Conservation (phyloP, 2,888 invertebrate genomes). For the Sycophila texana region DNA sequence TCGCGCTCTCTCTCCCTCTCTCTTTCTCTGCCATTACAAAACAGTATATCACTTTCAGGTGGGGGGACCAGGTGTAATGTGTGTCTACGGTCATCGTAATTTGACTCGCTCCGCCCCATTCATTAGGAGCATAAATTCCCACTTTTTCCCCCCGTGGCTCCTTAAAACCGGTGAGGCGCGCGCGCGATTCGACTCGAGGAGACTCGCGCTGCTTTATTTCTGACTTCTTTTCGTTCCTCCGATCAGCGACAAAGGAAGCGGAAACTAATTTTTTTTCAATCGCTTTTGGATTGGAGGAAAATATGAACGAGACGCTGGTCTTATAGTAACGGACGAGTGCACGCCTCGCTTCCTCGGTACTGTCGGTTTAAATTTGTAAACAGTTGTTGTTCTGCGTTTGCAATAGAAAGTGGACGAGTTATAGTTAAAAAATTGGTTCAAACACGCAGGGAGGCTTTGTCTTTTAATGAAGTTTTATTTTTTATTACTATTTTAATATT, state of each 20-base stretch:
- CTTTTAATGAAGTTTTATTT: too few species aligned
- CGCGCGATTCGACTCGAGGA: neutral
- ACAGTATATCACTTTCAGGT: slow-evolving; percentile 73
- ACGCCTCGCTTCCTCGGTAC: too few species aligned
- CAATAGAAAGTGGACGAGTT: too few species aligned
- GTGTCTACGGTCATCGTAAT: slow-evolving; percentile 68
- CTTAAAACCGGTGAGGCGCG: neutral
- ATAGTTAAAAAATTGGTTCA: too few species aligned
- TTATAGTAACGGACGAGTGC: too few species aligned
- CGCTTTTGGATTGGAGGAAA: slow-evolving; percentile 36
- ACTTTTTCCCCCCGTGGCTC: slow-evolving; percentile 38
- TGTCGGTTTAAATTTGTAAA: too few species aligned
- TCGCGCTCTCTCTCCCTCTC: slow-evolving; percentile 54
- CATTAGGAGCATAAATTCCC: slow-evolving; percentile 58
- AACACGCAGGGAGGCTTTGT: too few species aligned
- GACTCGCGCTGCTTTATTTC: neutral
- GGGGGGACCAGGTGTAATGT: slow-evolving; percentile 63
- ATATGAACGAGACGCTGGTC: neutral
- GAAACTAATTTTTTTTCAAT: slow-evolving; percentile 55
- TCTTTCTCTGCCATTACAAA: slow-evolving; percentile 72
- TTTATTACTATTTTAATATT: too few species aligned
- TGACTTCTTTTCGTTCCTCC: neutral
- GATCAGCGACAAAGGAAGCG: slow-evolving; percentile 38
- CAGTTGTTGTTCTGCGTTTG: too few species aligned
- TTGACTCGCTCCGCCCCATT: slow-evolving; percentile 70